These are phyloP conservation scores for Adelphocoris suturalis DNA, from an alignment of 2,888 invertebrate species.

Conservation along the genomic window DNA sequence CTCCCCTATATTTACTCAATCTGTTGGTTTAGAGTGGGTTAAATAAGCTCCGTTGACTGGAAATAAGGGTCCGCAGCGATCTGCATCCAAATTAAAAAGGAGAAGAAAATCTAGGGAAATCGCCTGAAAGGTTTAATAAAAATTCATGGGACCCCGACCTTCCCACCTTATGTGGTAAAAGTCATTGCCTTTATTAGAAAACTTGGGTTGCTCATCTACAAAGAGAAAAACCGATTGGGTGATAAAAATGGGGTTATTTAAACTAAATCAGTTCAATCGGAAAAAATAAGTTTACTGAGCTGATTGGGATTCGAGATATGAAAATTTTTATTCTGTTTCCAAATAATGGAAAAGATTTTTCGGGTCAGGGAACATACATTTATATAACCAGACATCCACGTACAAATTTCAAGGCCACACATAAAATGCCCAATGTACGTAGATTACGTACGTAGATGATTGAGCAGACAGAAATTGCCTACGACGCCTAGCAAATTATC, in stretches of 20 bases:
- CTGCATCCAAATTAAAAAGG: constrained; percentile 53
- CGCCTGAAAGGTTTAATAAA: constrained; percentile 34
- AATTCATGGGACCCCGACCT: not conserved
- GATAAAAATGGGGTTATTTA: constrained; percentile 20
- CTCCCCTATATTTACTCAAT: constrained; percentile 31
- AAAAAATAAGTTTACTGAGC: not conserved
- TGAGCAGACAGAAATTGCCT: no score
- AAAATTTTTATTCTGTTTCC: no score
- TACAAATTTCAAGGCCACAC: no score
- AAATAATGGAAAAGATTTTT: no score
- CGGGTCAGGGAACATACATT: no score
- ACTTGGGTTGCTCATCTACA: constrained; percentile 23
- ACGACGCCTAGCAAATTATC: no score
- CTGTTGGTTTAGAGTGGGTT: not conserved
- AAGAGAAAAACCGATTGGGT: not conserved
- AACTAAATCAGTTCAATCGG: not conserved
- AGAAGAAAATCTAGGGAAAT: constrained; percentile 31
- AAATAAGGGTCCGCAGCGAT: constrained; percentile 34
- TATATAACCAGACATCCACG: no score
- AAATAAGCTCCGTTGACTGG: constrained; percentile 35
- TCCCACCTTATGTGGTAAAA: constrained; percentile 16
- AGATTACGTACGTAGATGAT: no score
- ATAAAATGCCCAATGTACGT: no score
- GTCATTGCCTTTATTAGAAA: constrained; percentile 27
- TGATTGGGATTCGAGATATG: no score